Conservation (phyloP, 2,888 invertebrate genomes). For the Portevinia maculata region DNA sequence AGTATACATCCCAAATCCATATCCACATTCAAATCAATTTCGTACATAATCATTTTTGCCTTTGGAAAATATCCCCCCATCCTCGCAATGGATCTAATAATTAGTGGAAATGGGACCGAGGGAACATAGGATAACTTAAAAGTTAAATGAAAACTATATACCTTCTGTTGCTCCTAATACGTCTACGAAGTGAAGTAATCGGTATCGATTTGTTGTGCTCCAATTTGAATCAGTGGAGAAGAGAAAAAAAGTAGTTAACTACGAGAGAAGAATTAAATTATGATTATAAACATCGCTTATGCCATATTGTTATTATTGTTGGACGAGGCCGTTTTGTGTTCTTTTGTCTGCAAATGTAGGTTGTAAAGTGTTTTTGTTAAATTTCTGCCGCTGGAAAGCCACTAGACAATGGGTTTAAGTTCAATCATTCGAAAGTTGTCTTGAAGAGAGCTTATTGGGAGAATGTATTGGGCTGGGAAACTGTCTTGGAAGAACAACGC, state of each 20-base stretch:
- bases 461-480: conserved; percentile 1
- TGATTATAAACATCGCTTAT: conserved; percentile 42
- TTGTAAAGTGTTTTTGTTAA: conserved; percentile 39
- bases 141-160: conserved; percentile 7
- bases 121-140: neutral
- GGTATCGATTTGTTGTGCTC: conserved; percentile 72
- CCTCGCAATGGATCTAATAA: conserved; percentile 8
- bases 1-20: conserved; percentile 33
- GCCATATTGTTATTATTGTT: conserved; percentile 24
- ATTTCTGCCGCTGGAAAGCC: conserved; percentile 20
- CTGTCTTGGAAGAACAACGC: conserved; percentile 24
- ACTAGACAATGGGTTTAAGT: conserved; percentile 45
- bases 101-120: neutral
- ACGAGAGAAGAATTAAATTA: conserved; percentile 53
- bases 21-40: conserved; percentile 20
- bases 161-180: conserved; percentile 64
- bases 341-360: conserved; percentile 58
- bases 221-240: conserved; percentile 53
- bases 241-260: conserved; percentile 8
- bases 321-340: conserved; percentile 32
- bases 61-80: neutral
- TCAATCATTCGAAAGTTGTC: conserved; percentile 62
- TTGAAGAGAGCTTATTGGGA: neutral
- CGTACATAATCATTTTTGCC: conserved; percentile 41
- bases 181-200: conserved; percentile 65